phyloP scores from a whole-genome alignment of 2,113 vertebrate genomes.

The Microcebus tavaratra region DNA sequence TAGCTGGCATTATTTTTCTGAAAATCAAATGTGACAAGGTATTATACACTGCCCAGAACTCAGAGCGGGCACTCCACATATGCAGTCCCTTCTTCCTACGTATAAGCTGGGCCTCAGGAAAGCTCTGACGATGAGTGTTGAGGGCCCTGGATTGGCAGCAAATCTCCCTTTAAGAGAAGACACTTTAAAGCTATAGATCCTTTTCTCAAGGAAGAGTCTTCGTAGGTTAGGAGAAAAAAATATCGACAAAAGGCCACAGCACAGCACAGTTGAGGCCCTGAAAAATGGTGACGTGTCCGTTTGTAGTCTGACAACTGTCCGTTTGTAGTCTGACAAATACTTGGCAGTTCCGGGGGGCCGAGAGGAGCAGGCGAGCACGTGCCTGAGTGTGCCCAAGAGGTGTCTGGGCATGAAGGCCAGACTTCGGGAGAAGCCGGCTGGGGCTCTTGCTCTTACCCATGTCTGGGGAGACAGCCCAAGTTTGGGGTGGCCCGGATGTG shows the following conservation, averaged over 20 bases:
- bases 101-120: not conserved
- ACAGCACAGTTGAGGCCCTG: no score
- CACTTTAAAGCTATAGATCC: not conserved
- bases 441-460: not conserved
- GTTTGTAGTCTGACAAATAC: not conserved
- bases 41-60: not conserved
- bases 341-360: not conserved
- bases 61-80: no score
- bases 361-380: fast-evolving
- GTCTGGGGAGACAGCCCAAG: not conserved
- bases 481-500: not conserved
- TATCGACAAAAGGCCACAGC: not conserved
- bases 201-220: not conserved
- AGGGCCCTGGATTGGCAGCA: not conserved
- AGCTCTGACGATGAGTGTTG: fast-evolving
- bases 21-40: not conserved
- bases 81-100: not conserved
- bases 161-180: not conserved
- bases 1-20: not conserved
- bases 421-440: not conserved
- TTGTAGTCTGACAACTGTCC: not conserved
- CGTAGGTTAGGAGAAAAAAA: not conserved
- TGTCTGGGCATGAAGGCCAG: not conserved
- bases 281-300: fast-evolving
- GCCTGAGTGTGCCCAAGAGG: not conserved